Evolutionary conservation across 1,140 invertebrate species (phyloP), one percentile per base, ranked within the genome.

Genomic region (Atta cephalotes): DNA sequence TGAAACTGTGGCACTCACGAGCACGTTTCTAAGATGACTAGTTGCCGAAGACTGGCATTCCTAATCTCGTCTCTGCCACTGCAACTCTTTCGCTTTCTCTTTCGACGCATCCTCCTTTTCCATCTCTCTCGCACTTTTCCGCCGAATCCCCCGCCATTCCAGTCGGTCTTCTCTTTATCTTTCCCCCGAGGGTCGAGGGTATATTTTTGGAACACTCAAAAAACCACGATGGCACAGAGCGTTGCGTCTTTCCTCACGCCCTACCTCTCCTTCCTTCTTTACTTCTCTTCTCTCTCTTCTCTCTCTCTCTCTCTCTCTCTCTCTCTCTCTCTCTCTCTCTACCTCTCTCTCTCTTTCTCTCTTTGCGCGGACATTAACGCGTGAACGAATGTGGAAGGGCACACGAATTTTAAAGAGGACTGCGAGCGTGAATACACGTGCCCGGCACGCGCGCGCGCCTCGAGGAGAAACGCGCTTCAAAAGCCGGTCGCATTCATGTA

Each of bases 21-120:
- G 84, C 85, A 86, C 86, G 88, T 90, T 87, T 91, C 88, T 88
- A 77, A 87, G 87, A 87, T 90, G 87, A 93, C 85, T 90, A 91
- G 90, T 90, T 87, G 87, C 78, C 88, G 85, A 90, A 89, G 88
- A 94, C 92, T 93, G 93, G 91, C 92, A 90, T 91, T 89, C 77
- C 78, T 84, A 66, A 84, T 90, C 87, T 87, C 81, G 53, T 79
- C 87, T 89, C 89, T 84, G 45, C 86, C 65, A 53, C 78, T 21
- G n/a, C 10, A 51, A 71, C 66, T 74, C 72, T 74, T 51, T 58
- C 77, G 51, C 72, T 63, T 58, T 80, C 88, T 82, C 80, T 88
- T 56, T 74, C 76, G 60, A 25, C 80, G 53, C 39, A 80, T 82
- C 85, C 86, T 89, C 85, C 58, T 76, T 86, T 63, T 65, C 85